phyloP scores from a whole-genome alignment of 2,797 vertebrate genomes.

The Stomatorhinus walkeri region DNA sequence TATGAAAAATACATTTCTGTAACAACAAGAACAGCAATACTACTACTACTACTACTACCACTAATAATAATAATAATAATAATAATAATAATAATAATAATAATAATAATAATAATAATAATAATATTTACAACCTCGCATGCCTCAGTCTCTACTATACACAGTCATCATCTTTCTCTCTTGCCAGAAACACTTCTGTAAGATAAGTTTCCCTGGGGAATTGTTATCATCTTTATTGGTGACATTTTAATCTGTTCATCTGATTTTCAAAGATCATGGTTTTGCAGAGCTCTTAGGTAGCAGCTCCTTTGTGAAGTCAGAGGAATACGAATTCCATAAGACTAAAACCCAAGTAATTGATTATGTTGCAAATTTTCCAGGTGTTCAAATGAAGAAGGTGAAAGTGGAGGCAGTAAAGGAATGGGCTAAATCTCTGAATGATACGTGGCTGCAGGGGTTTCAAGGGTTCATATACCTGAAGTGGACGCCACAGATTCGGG shows the following conservation, averaged over 20 bases:
- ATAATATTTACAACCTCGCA: neutral
- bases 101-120: neutral
- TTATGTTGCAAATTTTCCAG: neutral
- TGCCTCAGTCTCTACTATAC: neutral
- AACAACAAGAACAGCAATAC: neutral
- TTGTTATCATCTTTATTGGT: neutral
- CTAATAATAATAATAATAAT: neutral
- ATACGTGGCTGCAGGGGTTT: neutral
- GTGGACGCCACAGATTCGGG: neutral
- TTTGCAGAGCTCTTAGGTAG: neutral
- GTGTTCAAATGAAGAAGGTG: neutral
- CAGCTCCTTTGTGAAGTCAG: neutral
- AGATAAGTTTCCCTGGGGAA: neutral
- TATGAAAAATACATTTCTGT: neutral
- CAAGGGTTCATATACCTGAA: neutral
- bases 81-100: neutral
- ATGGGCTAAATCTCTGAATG: neutral
- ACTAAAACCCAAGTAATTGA: neutral
- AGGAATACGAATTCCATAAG: neutral
- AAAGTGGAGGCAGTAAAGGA: neutral
- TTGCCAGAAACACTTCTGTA: neutral
- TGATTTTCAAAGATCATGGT: neutral
- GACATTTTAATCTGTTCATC: neutral
- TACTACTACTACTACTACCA: neutral
- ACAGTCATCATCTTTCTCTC: neutral